These are phyloP conservation scores for Chrysoperla carnea DNA, from an alignment of 1,140 invertebrate genomes.

Conservation along the genomic window DNA sequence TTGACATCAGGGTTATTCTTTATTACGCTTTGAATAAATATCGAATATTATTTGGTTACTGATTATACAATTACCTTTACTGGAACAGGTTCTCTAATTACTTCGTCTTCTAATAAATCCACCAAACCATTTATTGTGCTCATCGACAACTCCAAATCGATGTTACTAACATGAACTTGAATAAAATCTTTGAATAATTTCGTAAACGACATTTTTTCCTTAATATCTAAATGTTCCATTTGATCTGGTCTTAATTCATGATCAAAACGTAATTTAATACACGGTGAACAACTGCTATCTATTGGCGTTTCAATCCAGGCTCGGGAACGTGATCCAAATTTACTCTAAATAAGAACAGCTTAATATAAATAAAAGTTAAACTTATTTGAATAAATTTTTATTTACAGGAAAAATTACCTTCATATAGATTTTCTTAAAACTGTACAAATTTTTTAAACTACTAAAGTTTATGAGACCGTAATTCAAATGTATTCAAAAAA, in stretches of 20 bases:
- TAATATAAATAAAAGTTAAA: background rate
- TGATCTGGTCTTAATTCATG: conserved; percentile 20
- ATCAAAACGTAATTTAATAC: conserved; percentile 34
- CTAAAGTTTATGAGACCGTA: too few species aligned
- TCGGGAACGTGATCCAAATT: conserved; percentile 50
- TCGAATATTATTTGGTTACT: conserved; percentile 1
- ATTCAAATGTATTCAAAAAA: too few species aligned
- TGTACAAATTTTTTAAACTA: too few species aligned
- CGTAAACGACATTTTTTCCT: conserved; percentile 22
- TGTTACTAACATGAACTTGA: conserved; percentile 43
- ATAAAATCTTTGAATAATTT: conserved; percentile 28
- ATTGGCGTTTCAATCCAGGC: conserved; percentile 45
- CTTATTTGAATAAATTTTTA: too few species aligned
- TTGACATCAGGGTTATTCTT: too few species aligned
- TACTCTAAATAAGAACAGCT: conserved; percentile 33
- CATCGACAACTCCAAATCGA: conserved; percentile 55
- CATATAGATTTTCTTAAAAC: too few species aligned
- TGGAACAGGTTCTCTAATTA: conserved; percentile 57
- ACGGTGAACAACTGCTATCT: conserved; percentile 16
- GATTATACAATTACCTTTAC: conserved; percentile 43
- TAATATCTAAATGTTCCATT: conserved; percentile 12
- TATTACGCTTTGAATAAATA: conserved; percentile 1
- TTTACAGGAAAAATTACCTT: too few species aligned
- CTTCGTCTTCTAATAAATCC: conserved; percentile 75
- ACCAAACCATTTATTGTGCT: conserved; percentile 58